These are phyloP conservation scores for Hecatera dysodea DNA, from an alignment of 2,888 invertebrate genomes.

Conservation along the genomic window DNA sequence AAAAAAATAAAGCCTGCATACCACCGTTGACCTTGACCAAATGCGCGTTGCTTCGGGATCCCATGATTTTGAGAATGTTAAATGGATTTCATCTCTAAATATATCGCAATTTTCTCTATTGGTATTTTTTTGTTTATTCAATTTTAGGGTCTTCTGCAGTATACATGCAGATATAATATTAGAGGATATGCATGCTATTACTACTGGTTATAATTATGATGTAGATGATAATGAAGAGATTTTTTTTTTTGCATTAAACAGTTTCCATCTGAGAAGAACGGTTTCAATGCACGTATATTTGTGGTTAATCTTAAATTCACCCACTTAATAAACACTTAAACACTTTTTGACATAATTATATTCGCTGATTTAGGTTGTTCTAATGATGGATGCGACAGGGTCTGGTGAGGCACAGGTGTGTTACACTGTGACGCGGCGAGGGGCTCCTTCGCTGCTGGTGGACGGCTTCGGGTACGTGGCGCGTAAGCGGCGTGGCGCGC, in stretches of 20 bases:
- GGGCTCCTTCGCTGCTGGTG: slow-evolving; percentile 84
- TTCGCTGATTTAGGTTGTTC: slow-evolving; percentile 8
- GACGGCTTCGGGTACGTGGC: slow-evolving; percentile 83
- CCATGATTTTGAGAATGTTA: not conserved
- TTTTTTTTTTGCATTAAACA: not conserved
- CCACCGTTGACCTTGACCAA: not conserved
- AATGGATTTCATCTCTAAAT: not conserved
- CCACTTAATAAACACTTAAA: not conserved
- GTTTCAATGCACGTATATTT: not conserved
- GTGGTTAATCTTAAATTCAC: not conserved
- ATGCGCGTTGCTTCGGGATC: not conserved
- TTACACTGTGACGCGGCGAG: slow-evolving; percentile 86
- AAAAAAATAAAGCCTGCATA: too few species aligned
- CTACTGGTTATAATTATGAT: not conserved
- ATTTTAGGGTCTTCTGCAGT: not conserved
- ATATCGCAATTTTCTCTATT: not conserved
- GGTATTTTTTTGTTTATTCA: not conserved
- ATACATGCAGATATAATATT: not conserved
- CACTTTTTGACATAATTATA: not conserved
- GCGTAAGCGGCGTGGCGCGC: slow-evolving; percentile 84
- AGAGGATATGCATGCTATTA: not conserved
- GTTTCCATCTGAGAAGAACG: not conserved
- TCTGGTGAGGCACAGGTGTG: slow-evolving; percentile 73
- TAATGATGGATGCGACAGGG: slow-evolving; percentile 67
- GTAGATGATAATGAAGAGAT: not conserved